Conservation (phyloP, 2,797 vertebrate genomes). For the Coranthus polyacanthus region DNA sequence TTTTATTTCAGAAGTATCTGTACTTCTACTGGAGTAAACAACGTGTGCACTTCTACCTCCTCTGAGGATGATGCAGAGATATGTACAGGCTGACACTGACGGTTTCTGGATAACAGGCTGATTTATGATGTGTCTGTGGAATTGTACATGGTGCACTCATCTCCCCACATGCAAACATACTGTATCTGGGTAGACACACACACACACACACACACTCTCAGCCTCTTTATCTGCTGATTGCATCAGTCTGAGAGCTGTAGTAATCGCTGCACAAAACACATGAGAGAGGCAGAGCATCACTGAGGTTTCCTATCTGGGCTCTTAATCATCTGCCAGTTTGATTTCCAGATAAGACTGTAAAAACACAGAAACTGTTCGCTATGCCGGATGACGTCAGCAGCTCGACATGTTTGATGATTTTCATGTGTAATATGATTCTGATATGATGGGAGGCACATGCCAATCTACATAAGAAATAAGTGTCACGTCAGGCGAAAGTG, state of each 20-base stretch:
- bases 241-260: slow-evolving; percentile 68
- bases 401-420: not conserved
- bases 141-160: slow-evolving; percentile 30
- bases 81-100: slow-evolving; percentile 48
- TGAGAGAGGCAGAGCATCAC: slow-evolving; percentile 8
- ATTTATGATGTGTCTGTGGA: slow-evolving; percentile 54
- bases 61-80: slow-evolving; percentile 8
- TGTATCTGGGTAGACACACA: slow-evolving; percentile 28
- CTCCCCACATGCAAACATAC: slow-evolving; percentile 57
- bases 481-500: no score
- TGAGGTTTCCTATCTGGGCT: slow-evolving; percentile 53
- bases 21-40: no score
- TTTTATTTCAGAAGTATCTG: no score
- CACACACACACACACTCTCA: slow-evolving; percentile 1
- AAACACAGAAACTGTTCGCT: slow-evolving; percentile 25
- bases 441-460: not conserved
- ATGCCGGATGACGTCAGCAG: slow-evolving; percentile 32
- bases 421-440: slow-evolving; percentile 18
- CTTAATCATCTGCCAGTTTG: slow-evolving; percentile 60
- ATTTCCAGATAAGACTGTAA: slow-evolving; percentile 59
- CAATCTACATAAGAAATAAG: not conserved
- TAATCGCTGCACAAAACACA: slow-evolving; percentile 53
- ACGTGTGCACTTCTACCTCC: no score
- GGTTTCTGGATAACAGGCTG: slow-evolving; percentile 61
- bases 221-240: slow-evolving; percentile 71